Evolutionary conservation across 2,797 vertebrate genomes (phyloP), one percentile per base, ranked within the genome.

Genomic region (Malurus leucopterus): DNA sequence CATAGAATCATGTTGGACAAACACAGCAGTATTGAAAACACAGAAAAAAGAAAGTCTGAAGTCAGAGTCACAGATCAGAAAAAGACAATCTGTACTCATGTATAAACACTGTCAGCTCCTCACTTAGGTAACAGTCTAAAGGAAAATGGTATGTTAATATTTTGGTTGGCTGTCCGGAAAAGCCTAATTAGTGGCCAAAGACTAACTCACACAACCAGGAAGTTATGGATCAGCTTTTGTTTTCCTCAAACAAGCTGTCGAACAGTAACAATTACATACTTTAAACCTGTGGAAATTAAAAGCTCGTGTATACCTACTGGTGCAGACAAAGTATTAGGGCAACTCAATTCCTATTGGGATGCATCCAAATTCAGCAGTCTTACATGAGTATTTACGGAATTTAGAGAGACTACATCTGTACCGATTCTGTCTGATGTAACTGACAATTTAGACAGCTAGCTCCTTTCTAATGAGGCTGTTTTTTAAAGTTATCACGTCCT

Each of bases 401-500:
- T 44, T 30, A 83, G 81, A 91, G 73, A 84, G 32, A 69, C 71
- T 58, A 91, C 91, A 82, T 86, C 89, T 34, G 4, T 62, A 72
- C 58, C 55, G 69, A 80, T 90, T 94, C 89, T 72, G 83, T 93
- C 85, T 54, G 41, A 92, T 80, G 90, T 92, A 84, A 73, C 10
- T 87, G 73, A 84, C n/a, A 74, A 91, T 90, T 79, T 76, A 90
- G 53, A 91, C 79, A 89, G 47, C 58, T 58, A 57, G 84, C 34
- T 93, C 68, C 90, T 92, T 92, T 88, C 73, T 91, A 86, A 67
- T 43, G 55, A 8, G 21, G 71, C 64, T 93, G 67, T 36, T 92
- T 95, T 90, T 93, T 84, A 85, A 95, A 93, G 65, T 71, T 93
- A 90, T 72, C 89, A 94, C 74, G 32, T 93, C 43, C 54, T 88